Evolutionary conservation across 2,888 invertebrate genomes (phyloP).

Genomic region (Tupiocoris notatus): DNA sequence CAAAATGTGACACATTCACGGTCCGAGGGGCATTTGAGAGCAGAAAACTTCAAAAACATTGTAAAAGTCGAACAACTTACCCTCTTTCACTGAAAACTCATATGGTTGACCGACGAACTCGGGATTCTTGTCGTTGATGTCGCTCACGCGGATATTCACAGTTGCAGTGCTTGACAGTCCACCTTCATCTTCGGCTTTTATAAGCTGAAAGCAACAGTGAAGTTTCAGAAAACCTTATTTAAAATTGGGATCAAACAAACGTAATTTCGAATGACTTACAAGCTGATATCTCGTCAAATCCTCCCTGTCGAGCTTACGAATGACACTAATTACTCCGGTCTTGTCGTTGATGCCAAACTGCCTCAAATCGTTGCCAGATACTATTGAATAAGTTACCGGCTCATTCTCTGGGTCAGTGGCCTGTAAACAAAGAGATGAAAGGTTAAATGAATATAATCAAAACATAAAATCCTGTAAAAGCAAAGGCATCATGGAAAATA

Average conservation of each 20-base stretch:
- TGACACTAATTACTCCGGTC: slow-evolving; percentile 86
- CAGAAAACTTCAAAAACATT: too few relatives aligned
- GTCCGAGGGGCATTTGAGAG: too few relatives aligned
- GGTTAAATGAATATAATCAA: background rate
- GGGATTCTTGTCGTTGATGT: slow-evolving; percentile 89
- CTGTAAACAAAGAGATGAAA: slow-evolving; percentile 54
- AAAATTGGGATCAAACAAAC: background rate
- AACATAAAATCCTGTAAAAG: too few relatives aligned
- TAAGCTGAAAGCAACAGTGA: slow-evolving; percentile 58
- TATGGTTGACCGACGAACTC: slow-evolving; percentile 82
- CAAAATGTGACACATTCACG: too few relatives aligned
- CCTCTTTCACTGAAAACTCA: slow-evolving; percentile 77
- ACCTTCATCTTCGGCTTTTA: slow-evolving; percentile 83
- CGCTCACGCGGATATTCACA: slow-evolving; percentile 84
- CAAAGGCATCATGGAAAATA: too few relatives aligned
- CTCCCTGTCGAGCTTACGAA: slow-evolving; percentile 80
- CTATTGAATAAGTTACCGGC: slow-evolving; percentile 77
- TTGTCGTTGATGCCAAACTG: slow-evolving; percentile 83
- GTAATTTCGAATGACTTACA: slow-evolving; percentile 57
- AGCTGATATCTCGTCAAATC: slow-evolving; percentile 84
- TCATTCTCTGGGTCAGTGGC: slow-evolving; percentile 89
- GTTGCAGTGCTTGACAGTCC: slow-evolving; percentile 78
- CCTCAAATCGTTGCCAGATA: slow-evolving; percentile 84
- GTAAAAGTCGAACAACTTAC: too few relatives aligned
- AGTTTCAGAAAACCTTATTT: background rate